These are phyloP conservation scores for Porphyrio hochstetteri DNA, from an alignment of 2,113 vertebrate species.

Conservation along the genomic window DNA sequence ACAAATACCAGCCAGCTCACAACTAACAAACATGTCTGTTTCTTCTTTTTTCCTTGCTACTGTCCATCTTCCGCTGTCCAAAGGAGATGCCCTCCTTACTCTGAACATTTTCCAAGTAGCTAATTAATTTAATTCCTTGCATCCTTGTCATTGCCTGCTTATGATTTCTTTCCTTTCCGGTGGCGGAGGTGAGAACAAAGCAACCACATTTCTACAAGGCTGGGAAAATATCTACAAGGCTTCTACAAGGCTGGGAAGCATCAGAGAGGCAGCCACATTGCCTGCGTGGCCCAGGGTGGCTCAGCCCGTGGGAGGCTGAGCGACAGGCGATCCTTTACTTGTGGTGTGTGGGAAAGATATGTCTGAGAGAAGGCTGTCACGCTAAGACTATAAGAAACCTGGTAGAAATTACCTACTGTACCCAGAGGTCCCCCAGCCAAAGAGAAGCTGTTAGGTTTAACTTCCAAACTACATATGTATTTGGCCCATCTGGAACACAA, in stretches of 20 bases:
- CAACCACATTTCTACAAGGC: background rate
- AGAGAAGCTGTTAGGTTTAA: background rate
- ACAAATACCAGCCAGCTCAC: background rate
- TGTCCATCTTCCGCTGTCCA: background rate
- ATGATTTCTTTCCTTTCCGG: background rate
- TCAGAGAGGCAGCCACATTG: background rate
- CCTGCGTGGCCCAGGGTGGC: rapidly evolving
- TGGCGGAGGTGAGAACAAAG: background rate
- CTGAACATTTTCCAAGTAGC: background rate
- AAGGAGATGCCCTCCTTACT: background rate
- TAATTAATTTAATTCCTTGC: background rate
- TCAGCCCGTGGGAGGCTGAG: background rate
- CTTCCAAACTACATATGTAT: background rate
- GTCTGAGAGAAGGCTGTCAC: background rate
- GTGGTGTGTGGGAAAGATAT: rapidly evolving
- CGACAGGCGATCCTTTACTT: background rate
- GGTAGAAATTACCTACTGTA: background rate
- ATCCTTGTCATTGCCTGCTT: background rate
- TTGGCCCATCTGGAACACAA: background rate
- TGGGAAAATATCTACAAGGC: background rate
- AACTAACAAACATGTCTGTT: rapidly evolving
- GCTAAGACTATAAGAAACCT: background rate
- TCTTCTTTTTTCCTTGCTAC: background rate
- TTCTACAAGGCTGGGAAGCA: background rate
- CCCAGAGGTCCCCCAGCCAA: background rate